These are phyloP conservation scores for Cochlearius cochlearius DNA, from an alignment of 2,113 vertebrate genomes.

Conservation along the genomic window DNA sequence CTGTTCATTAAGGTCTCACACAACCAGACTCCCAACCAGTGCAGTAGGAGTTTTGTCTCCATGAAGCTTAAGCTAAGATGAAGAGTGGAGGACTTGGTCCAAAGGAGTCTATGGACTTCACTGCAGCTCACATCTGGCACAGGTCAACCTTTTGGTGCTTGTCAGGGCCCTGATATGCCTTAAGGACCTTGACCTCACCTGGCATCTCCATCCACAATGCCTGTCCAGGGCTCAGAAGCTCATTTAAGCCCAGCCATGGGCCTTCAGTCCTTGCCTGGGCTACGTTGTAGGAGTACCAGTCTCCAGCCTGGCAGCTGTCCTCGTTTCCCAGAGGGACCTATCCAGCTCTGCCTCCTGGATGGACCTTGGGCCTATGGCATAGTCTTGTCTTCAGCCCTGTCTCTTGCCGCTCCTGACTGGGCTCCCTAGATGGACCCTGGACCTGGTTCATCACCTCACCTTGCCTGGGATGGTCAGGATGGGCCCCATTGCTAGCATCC, in stretches of 20 bases:
- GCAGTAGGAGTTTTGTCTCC: rapidly evolving
- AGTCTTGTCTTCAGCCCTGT: neutral
- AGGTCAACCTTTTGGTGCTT: neutral
- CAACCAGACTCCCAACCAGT: neutral
- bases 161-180: neutral
- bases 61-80: neutral
- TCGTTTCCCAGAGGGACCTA: neutral
- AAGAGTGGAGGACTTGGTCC: neutral
- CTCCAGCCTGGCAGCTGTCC: neutral
- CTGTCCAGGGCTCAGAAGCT: neutral
- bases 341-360: neutral
- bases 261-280: neutral
- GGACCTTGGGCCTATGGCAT: neutral
- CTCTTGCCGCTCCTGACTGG: rapidly evolving
- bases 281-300: rapidly evolving
- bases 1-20: neutral
- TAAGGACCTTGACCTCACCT: neutral
- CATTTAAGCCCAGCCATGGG: neutral
- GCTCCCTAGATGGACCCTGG: neutral
- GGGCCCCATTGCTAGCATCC: neutral
- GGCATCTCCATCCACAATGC: neutral
- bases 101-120: neutral
- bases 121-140: neutral
- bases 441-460: neutral
- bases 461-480: neutral